These are phyloP conservation scores for Petrolisthes manimaculis DNA, from an alignment of 2,888 invertebrate species.

Conservation along the genomic window DNA sequence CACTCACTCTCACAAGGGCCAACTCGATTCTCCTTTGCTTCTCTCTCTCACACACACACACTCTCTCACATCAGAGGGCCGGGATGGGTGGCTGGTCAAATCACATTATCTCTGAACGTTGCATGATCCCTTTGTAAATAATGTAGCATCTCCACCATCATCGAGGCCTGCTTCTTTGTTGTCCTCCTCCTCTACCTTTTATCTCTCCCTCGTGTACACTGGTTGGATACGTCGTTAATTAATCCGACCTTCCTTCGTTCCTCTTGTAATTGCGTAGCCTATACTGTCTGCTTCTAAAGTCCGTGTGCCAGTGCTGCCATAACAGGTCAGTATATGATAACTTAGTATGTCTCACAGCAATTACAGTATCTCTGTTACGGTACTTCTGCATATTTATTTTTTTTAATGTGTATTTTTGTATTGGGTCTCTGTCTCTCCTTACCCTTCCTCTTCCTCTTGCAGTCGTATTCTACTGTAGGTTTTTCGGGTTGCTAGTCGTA, in stretches of 20 bases:
- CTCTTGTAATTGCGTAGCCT: neutral
- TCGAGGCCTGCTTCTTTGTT: neutral
- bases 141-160: too few species aligned
- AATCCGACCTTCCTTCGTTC: neutral
- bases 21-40: neutral
- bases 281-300: neutral
- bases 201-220: neutral
- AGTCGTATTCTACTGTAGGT: neutral
- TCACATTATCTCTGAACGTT: too few species aligned
- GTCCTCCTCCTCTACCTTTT: neutral
- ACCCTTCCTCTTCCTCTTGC: neutral
- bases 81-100: too few species aligned
- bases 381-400: neutral
- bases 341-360: too few species aligned
- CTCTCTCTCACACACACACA: neutral
- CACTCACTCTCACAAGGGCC: neutral
- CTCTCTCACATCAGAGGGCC: neutral
- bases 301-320: too few species aligned
- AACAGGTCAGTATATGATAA: too few species aligned
- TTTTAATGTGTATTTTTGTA: neutral
- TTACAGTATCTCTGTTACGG: neutral
- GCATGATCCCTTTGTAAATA: too few species aligned
- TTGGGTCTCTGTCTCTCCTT: neutral
- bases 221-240: neutral
- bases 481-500: neutral